Evolutionary conservation across 2,888 invertebrate species (phyloP).

Genomic region (Latheticus oryzae): DNA sequence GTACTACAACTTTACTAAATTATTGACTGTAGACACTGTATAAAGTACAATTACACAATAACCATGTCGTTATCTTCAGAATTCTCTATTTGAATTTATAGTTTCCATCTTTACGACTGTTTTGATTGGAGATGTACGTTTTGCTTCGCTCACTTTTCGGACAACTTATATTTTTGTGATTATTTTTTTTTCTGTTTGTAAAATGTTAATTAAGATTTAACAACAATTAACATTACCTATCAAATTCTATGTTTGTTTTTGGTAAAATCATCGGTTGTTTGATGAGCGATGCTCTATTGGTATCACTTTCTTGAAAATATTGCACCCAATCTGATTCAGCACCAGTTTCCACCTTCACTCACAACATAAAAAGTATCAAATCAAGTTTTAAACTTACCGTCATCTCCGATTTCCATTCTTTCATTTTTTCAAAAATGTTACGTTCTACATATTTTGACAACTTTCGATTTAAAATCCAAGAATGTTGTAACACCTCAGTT

Average conservation of each 20-base stretch:
- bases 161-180: neutral
- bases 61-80: slow-evolving; percentile 13
- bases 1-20: too few relatives aligned
- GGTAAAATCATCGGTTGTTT: slow-evolving; percentile 20
- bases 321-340: slow-evolving; percentile 18
- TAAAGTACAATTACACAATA: slow-evolving; percentile 15
- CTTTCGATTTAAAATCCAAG: slow-evolving; percentile 61
- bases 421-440: slow-evolving; percentile 66
- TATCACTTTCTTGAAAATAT: neutral
- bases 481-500: slow-evolving; percentile 67
- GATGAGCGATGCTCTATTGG: neutral
- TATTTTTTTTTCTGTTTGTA: neutral
- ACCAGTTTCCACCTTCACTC: slow-evolving; percentile 8
- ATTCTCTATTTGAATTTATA: too few relatives aligned
- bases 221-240: slow-evolving; percentile 6
- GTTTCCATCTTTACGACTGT: too few relatives aligned
- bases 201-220: neutral
- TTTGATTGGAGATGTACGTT: slow-evolving; percentile 1
- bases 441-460: slow-evolving; percentile 49
- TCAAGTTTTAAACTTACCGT: slow-evolving; percentile 48
- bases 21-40: too few relatives aligned
- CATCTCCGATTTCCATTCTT: slow-evolving; percentile 62
- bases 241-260: slow-evolving; percentile 27
- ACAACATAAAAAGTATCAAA: neutral
- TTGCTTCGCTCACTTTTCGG: neutral